Percentiles rank a stretch among this genome's conserved stretches.
Conservation (phyloP, 1,140 invertebrate species). For the Psilanteris sp. region DNA sequence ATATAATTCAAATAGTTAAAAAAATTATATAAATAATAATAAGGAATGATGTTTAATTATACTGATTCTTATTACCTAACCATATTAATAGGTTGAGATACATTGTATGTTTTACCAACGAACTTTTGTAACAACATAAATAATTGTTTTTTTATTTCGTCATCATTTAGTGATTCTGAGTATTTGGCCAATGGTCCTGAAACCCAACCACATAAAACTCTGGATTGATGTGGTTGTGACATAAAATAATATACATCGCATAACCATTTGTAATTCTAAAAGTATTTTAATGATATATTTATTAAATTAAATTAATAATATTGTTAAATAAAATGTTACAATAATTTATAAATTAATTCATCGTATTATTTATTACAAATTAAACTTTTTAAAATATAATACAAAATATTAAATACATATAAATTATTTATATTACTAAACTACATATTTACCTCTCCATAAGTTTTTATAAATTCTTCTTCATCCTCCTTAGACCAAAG, state of each 20-base stretch:
- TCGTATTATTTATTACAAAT: too few relatives aligned
- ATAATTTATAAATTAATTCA: too few relatives aligned
- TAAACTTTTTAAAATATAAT: constrained; percentile 3
- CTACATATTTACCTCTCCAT: constrained; percentile 53
- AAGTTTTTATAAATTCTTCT: constrained; percentile 63
- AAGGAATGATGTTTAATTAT: too few relatives aligned
- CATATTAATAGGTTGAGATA: constrained; percentile 78
- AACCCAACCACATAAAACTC: constrained; percentile 84
- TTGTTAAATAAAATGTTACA: background rate
- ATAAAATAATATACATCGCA: constrained; percentile 84
- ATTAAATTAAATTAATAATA: background rate
- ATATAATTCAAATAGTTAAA: too few relatives aligned
- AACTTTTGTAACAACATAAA: constrained; percentile 79
- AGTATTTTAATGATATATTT: background rate
- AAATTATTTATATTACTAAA: background rate
- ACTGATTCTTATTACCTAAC: constrained; percentile 68
- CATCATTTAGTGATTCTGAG: constrained; percentile 81
- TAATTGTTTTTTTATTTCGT: constrained; percentile 77
- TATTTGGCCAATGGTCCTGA: constrained; percentile 81
- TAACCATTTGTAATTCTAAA: constrained; percentile 81
- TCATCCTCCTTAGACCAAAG: constrained; percentile 81
- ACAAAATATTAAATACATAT: background rate
- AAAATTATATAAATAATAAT: too few relatives aligned
- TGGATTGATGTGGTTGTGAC: constrained; percentile 83
- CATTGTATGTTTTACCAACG: constrained; percentile 76